Conservation (phyloP, 2,113 vertebrate species). For the Crocuta crocuta region DNA sequence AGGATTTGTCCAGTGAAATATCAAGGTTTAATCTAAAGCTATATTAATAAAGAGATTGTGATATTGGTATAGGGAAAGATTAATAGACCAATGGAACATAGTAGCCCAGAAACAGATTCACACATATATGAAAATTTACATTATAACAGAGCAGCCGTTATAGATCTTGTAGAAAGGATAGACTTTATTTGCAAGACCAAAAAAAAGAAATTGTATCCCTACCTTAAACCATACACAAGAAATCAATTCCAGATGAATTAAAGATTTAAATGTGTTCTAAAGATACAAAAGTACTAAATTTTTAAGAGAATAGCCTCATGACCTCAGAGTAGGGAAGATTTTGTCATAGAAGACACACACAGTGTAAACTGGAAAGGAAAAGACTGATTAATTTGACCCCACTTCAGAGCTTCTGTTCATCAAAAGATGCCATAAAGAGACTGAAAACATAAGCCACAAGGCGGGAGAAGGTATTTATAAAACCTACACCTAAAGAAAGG, state of each 20-base stretch:
- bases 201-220: neutral
- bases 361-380: neutral
- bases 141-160: neutral
- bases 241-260: neutral
- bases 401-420: slow-evolving; percentile 21
- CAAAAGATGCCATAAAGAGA: neutral
- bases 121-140: neutral
- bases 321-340: neutral
- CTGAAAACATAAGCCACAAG: neutral
- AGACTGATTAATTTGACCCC: neutral
- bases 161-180: slow-evolving; percentile 6
- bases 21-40: slow-evolving; percentile 12
- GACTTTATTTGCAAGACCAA: slow-evolving; percentile 1
- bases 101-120: neutral
- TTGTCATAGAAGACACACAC: neutral
- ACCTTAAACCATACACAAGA: neutral
- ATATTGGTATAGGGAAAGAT: neutral
- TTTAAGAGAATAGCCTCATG: neutral
- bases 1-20: neutral
- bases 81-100: neutral
- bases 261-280: slow-evolving; percentile 20
- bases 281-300: neutral
- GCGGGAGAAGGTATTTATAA: neutral
- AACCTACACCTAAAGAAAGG: neutral
- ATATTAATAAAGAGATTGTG: neutral